A percentile compares a stretch with the other conserved stretches of the same genome.
Conservation (phyloP, 2,797 vertebrate species). For the Protonibea diacanthus region DNA sequence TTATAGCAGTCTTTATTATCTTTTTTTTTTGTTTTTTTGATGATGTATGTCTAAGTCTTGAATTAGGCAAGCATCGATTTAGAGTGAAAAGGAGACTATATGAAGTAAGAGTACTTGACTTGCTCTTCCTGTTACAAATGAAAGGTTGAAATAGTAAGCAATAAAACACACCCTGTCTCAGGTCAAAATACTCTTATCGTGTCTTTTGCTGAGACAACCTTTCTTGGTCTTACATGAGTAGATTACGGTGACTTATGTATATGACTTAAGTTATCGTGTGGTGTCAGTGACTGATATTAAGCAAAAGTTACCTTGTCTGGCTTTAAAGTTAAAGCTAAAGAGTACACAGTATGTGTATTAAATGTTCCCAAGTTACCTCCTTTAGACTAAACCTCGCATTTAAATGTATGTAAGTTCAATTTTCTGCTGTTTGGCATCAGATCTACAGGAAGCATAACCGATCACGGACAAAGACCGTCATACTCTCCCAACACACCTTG, state of each 20-base stretch:
- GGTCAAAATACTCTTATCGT: neutral
- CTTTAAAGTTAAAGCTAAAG: neutral
- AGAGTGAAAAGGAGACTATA: too few relatives aligned
- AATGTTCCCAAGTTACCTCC: neutral
- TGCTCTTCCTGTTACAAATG: neutral
- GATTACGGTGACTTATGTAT: neutral
- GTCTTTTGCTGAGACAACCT: neutral
- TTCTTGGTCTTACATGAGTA: neutral
- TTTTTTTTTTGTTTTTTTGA: too few relatives aligned
- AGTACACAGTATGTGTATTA: neutral
- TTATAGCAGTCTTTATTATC: neutral
- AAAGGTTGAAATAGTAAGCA: neutral
- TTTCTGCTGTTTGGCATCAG: neutral
- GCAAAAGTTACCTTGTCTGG: neutral
- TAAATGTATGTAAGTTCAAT: neutral
- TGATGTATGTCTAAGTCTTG: too few relatives aligned
- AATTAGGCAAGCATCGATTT: too few relatives aligned
- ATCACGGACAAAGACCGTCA: neutral
- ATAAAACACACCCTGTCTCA: neutral
- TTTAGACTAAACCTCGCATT: neutral
- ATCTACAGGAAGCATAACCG: neutral
- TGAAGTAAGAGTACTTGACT: neutral
- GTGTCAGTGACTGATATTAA: neutral
- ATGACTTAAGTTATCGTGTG: neutral
- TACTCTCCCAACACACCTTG: slow-evolving; percentile 76